Conservation (phyloP, 2,797 vertebrate species). For the Saxicola maurus region DNA sequence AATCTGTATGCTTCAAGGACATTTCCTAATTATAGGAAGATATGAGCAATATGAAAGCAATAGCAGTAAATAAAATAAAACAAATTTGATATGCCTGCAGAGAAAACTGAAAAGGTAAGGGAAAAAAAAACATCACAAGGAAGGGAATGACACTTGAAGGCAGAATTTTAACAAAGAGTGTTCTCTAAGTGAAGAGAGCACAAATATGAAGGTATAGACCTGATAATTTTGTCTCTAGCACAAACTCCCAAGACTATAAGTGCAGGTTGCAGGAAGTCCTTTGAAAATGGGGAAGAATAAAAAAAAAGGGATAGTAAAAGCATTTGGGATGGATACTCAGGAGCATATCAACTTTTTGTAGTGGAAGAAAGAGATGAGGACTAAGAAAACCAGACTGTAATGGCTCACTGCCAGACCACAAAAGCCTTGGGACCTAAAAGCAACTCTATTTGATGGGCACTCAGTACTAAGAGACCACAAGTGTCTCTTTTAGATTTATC, state of each 20-base stretch:
- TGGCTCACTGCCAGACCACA: neutral
- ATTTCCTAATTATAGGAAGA: neutral
- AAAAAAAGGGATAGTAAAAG: neutral
- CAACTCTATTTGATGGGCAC: neutral
- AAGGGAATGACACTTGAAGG: fast-evolving
- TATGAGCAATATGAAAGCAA: neutral
- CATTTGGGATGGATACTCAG: neutral
- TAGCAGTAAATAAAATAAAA: neutral
- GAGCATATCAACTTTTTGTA: neutral
- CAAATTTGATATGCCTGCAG: neutral
- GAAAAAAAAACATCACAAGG: neutral
- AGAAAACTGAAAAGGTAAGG: neutral
- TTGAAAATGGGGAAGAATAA: neutral
- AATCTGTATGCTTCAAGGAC: neutral
- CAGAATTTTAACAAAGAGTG: neutral
- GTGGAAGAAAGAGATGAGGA: neutral
- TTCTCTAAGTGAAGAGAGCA: neutral
- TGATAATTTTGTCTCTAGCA: neutral
- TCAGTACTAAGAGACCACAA: neutral
- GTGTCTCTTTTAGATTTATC: neutral
- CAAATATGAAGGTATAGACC: neutral
- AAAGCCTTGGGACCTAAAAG: neutral
- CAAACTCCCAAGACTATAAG: neutral
- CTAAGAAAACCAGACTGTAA: neutral
- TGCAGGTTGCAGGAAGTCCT: neutral